Evolutionary conservation across 2,113 vertebrate genomes (phyloP).

Genomic region (Coryphaenoides rupestris): DNA sequence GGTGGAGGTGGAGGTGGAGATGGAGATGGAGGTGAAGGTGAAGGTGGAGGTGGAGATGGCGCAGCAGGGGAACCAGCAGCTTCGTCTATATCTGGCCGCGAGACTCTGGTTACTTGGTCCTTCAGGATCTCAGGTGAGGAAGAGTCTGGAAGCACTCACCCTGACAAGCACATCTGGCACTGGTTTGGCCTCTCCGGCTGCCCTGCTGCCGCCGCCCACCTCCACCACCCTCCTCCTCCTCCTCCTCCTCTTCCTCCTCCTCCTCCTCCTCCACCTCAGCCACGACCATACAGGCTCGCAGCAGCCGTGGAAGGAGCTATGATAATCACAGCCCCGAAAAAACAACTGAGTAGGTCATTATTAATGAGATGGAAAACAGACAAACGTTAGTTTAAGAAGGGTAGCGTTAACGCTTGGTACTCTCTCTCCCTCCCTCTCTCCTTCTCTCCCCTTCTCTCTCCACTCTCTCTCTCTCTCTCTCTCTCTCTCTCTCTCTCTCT

Average conservation of each 20-base stretch:
- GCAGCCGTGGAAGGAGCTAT: slow-evolving; percentile 48
- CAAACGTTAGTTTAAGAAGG: slow-evolving; percentile 36
- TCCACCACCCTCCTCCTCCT: no score
- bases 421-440: no score
- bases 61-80: no score
- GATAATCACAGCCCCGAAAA: slow-evolving; percentile 27
- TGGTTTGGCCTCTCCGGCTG: slow-evolving; percentile 50
- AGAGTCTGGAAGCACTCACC: slow-evolving; percentile 67
- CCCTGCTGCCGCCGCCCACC: slow-evolving; percentile 39
- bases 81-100: slow-evolving; percentile 14
- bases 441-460: no score
- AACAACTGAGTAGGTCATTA: not conserved
- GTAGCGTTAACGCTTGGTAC: not conserved
- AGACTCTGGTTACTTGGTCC: slow-evolving; percentile 34
- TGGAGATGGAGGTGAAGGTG: not conserved
- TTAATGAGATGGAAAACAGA: slow-evolving; percentile 39
- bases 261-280: no score
- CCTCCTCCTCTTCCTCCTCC: no score
- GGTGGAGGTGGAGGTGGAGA: slow-evolving; percentile 4
- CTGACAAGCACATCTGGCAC: slow-evolving; percentile 69
- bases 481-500: no score
- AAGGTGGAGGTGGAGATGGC: slow-evolving; percentile 8
- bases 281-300: slow-evolving; percentile 7
- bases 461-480: no score
- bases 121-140: slow-evolving; percentile 63